Base-by-base conservation (phyloP, 2,888 invertebrate species). In the Oxycera nigricornis region DNA sequence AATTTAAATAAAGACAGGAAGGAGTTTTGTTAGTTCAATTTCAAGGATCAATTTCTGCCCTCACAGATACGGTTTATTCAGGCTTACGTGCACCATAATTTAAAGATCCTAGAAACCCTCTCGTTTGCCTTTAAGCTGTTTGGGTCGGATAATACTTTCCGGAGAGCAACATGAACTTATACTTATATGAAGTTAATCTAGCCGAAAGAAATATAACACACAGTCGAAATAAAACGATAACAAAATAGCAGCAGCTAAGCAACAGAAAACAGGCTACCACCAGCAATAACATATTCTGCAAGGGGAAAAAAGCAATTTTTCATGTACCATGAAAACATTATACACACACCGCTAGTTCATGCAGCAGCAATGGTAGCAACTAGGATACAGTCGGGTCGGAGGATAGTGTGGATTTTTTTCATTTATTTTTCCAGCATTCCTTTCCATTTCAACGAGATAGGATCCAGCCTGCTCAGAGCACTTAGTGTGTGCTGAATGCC, bases 301-400 rank as follows among this genome's bases (percentile, higher is more conserved):
- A 17, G n/a, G n/a, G n/a, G 62, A 35, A 62, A 35, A 62, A 62
- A 24, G 35, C 62, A 62, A 62, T 62, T 62, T 62, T 62, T 62
- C 62, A 62, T 62, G 62, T 62, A 28, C 35, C 52, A 20, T 62
- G 17, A 14, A 28, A 62, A 62, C 62, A 26, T 20, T 14, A 24
- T 26, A 35, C 35, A 11, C 11, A 50, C n/a, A 50, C 17, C 52
- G 24, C 7, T 24, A 55, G 7, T 9, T 2, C 24, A 9, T 24
- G 52, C 52, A 55, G 24, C 24, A 55, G 52, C 22, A 55, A 3
- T 6, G 11, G 35, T 11, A 35, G n/a, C n/a, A n/a, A n/a, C n/a
- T n/a, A 55, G 52, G 4, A 50, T 50, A 24, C 46, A 7, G 20
- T 11, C 7, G 4, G 52, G 22, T 55, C 52, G 52, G 24, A 55